phyloP scores from a whole-genome alignment of 2,888 invertebrate genomes.

The Fragum whitleyi region DNA sequence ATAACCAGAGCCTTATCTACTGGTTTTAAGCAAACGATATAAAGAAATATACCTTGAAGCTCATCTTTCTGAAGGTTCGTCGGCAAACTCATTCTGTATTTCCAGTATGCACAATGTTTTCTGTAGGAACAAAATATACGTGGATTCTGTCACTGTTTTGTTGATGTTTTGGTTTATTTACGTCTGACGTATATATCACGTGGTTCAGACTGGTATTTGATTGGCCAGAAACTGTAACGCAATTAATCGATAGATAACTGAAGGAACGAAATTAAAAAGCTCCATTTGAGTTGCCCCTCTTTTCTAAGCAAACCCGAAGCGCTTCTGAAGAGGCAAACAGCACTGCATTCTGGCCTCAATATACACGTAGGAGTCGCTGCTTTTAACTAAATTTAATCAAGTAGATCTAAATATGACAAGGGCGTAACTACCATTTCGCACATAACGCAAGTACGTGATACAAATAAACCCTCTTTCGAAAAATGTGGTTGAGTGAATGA shows the following conservation, averaged over 20 bases:
- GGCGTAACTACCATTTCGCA: too few relatives aligned
- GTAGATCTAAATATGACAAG: too few relatives aligned
- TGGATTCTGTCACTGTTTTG: constrained; percentile 29
- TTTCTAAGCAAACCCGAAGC: too few relatives aligned
- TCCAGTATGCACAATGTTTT: neutral
- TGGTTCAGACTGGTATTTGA: constrained; percentile 12
- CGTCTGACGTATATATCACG: constrained; percentile 47
- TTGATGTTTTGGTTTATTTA: constrained; percentile 59
- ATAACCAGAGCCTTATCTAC: neutral
- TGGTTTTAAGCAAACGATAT: neutral
- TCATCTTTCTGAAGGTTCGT: constrained; percentile 30
- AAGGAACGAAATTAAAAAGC: too few relatives aligned
- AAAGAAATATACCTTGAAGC: constrained; percentile 26
- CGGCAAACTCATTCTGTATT: constrained; percentile 24
- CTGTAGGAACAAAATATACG: constrained; percentile 7
- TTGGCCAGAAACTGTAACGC: constrained; percentile 25
- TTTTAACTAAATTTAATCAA: too few relatives aligned
- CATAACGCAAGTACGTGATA: too few relatives aligned
- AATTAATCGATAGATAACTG: neutral
- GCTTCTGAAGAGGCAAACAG: too few relatives aligned
- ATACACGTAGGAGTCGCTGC: too few relatives aligned
- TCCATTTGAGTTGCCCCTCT: too few relatives aligned
- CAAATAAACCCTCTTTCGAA: too few relatives aligned
- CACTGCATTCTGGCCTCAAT: too few relatives aligned
- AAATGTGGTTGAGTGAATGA: too few relatives aligned